Conservation (phyloP, 2,797 vertebrate species). For the Bovichtus diacanthus region DNA sequence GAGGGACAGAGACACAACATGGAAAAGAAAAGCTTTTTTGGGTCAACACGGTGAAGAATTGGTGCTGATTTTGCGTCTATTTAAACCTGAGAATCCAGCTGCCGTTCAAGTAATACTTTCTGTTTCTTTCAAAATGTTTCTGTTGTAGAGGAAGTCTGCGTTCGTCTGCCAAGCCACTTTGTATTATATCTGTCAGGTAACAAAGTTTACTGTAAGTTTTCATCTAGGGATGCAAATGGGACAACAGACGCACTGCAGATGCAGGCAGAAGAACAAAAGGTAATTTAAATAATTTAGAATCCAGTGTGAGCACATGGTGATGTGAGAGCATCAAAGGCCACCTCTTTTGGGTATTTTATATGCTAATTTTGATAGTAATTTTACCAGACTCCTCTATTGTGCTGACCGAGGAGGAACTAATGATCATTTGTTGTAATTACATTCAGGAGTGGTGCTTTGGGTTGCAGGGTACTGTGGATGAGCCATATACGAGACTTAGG, state of each 20-base stretch:
- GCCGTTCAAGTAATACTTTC: slow-evolving; percentile 12
- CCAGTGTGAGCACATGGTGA: slow-evolving; percentile 30
- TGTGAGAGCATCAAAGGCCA: slow-evolving; percentile 34
- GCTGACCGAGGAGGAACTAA: slow-evolving; percentile 42
- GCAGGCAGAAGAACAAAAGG: slow-evolving; percentile 12
- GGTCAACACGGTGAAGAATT: slow-evolving; percentile 59
- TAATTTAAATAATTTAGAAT: slow-evolving; percentile 9
- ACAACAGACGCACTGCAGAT: background rate
- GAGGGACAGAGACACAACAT: slow-evolving; percentile 16
- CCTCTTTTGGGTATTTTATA: slow-evolving; percentile 18
- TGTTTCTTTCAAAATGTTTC: slow-evolving; percentile 14
- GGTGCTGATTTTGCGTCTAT: slow-evolving; percentile 44
- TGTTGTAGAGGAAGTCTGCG: slow-evolving; percentile 12
- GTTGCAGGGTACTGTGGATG: slow-evolving; percentile 9
- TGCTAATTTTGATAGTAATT: slow-evolving; percentile 53
- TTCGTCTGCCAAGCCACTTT: slow-evolving; percentile 31
- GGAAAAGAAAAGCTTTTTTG: slow-evolving; percentile 64
- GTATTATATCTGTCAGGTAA: slow-evolving; percentile 18
- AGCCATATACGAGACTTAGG: slow-evolving; percentile 24
- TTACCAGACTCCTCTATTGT: slow-evolving; percentile 32
- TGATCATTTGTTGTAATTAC: slow-evolving; percentile 62
- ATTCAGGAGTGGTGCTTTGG: slow-evolving; percentile 36
- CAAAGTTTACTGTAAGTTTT: background rate
- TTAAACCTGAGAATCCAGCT: slow-evolving; percentile 27
- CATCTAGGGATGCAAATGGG: slow-evolving; percentile 12